Evolutionary conservation across 2,888 invertebrate species (phyloP).

Genomic region (Chrysomela aeneicollis): DNA sequence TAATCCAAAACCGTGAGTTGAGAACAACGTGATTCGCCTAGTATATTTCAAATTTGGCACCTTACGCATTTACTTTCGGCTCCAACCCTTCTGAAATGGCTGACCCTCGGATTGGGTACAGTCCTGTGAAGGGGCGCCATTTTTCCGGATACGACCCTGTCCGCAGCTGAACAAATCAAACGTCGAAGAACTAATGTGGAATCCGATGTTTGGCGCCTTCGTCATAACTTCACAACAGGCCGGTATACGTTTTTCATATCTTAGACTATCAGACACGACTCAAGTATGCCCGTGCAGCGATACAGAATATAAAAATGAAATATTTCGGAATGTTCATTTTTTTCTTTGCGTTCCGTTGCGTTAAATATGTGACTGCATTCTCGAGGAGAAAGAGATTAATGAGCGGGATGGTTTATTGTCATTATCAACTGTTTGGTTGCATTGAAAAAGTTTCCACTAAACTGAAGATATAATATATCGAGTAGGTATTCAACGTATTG

Average conservation of each 20-base stretch:
- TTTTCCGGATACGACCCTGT: background rate
- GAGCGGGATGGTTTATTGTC: slow-evolving; percentile 41
- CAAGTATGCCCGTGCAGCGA: slow-evolving; percentile 51
- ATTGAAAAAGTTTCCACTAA: no score
- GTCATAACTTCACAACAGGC: slow-evolving; percentile 57
- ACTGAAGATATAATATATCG: no score
- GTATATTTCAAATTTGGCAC: no score
- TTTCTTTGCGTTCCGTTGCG: background rate
- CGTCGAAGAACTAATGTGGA: slow-evolving; percentile 52
- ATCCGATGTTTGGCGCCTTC: slow-evolving; percentile 56
- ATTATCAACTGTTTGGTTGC: no score
- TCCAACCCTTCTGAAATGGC: no score
- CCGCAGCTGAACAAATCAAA: slow-evolving; percentile 43
- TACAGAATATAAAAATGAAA: slow-evolving; percentile 57
- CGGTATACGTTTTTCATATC: slow-evolving; percentile 56
- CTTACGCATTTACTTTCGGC: no score
- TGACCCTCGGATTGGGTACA: no score
- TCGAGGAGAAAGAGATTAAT: slow-evolving; percentile 42
- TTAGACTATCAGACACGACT: slow-evolving; percentile 49
- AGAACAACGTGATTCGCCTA: no score
- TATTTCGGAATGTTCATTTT: slow-evolving; percentile 42
- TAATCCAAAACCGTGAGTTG: no score
- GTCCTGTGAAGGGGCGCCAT: no score
- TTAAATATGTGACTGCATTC: slow-evolving; percentile 36
- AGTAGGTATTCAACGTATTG: no score